Evolutionary conservation across 2,113 vertebrate genomes (phyloP), one percentile per base, ranked within the genome.

Genomic region (Ornithorhynchus anatinus): DNA sequence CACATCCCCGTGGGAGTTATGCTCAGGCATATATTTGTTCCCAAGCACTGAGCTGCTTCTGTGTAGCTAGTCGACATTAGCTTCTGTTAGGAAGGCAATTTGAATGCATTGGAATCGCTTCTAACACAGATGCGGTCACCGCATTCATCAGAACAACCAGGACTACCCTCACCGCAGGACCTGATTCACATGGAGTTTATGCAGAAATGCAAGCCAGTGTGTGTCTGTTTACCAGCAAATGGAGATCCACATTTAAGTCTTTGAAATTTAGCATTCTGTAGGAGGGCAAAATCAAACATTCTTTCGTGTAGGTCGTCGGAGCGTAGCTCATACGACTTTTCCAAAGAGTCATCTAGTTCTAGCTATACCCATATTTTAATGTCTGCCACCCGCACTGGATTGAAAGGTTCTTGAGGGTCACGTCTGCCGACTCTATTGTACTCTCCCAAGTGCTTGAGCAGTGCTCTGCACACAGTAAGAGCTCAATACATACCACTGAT

Each of bases 51-150:
- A 66, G 16, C 48, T 25, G 3, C 27, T 58, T 44, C 9, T 16
- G 63, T 84, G 72, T 36, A 52, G n/a, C 1, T 27, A 44, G 62
- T 27, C 32, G 0, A 80, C 59, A 19, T 54, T 77, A 52, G 42
- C 25, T 79, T 72, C 19, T 12, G 20, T 78, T 81, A 79, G 75
- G 65, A 72, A 37, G 50, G 50, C 16, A 63, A 52, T 44, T 76
- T 77, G 27, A 64, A 86, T 79, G 43, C 79, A 76, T 60, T 17
- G 39, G 47, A 72, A 37, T 75, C 29, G 8, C 20, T 79, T 53
- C 37, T 45, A 52, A 72, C 39, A 57, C 1, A 13, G 50, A 67
- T 69, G 32, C 66, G 69, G 32, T 39, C 42, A 62, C 56, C 65
- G 69, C 0, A 8, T 50, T 68, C n/a, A 13, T 75, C 67, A 35